Conservation (phyloP, 2,797 vertebrate species). For the Spinus pinus region DNA sequence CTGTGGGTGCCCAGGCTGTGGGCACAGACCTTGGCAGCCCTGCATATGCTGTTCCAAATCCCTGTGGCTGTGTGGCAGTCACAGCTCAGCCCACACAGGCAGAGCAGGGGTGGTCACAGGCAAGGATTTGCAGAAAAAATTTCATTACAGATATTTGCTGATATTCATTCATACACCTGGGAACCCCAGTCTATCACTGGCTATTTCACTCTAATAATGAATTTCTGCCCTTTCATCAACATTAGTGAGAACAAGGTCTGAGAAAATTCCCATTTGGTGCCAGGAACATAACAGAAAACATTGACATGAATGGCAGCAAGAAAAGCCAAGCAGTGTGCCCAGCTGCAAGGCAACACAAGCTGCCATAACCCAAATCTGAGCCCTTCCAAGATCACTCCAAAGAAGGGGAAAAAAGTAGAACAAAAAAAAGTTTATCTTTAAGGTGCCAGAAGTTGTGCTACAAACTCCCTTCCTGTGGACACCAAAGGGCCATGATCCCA, state of each 20-base stretch:
- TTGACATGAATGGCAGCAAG: not conserved
- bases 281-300: not conserved
- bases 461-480: accelerated
- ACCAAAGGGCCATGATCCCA: accelerated
- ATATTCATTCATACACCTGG: not conserved
- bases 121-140: not conserved
- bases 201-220: not conserved
- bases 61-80: accelerated
- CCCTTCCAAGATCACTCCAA: not conserved
- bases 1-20: not conserved
- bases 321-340: not conserved
- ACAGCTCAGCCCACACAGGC: not conserved
- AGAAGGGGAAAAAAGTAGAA: not conserved
- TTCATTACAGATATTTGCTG: not conserved
- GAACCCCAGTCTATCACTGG: not conserved
- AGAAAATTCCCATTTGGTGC: not conserved
- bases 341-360: not conserved
- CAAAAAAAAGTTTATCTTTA: not conserved
- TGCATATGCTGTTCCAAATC: not conserved
- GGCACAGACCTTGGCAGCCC: not conserved
- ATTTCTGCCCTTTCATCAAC: constrained; percentile 32
- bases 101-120: accelerated
- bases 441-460: accelerated
- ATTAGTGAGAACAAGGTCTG: not conserved
- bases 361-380: not conserved